Base-by-base conservation (phyloP, 2,113 vertebrate species). In the Epinephelus lanceolatus region DNA sequence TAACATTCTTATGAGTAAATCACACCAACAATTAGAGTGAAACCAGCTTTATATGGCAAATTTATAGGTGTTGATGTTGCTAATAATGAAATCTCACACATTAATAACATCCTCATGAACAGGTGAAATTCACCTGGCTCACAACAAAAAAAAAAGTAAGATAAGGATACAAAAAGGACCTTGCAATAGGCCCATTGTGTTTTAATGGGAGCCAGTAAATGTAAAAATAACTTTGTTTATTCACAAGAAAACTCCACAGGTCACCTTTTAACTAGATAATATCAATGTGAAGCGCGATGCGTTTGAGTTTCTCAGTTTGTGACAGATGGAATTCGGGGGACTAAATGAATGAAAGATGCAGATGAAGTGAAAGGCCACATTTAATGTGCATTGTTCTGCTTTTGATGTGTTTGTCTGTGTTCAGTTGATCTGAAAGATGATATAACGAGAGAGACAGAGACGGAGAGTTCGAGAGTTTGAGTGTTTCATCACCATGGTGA, bases 401-500 rank as follows among this genome's bases (percentile, higher is more conserved):
- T 55, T 62, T 37, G n/a, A 70, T 47, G 3, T 42, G n/a, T 51
- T 27, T 49, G 21, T 51, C 47, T 62, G 23, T 25, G 57, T 21
- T 81, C 42, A 61, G 45, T 13, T 60, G 30, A 52, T 52, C 40
- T 67, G 56, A 70, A 62, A 14, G 56, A 19, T 37, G 2, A 55
- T 25, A 30, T 15, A n/a, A 73, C 74, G n/a, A 56, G 6, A 59
- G 2, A 55, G 8, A 0, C 5, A 18, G 65, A 47, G 59, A 59
- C 4, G 4, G 3, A 19, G 23, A 45, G 37, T 65, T 7, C 51
- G 8, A 52, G 18, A 23, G 53, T 73, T 66, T 30, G n/a, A 52
- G n/a, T 42, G 45, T 71, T 77, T 70, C 30, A 59, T 83, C 53
- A 51, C 57, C 52, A 66, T 57, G 63, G 59, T 69, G 49, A 86